phyloP scores from a whole-genome alignment of 2,113 vertebrate genomes.

The Ovis canadensis region DNA sequence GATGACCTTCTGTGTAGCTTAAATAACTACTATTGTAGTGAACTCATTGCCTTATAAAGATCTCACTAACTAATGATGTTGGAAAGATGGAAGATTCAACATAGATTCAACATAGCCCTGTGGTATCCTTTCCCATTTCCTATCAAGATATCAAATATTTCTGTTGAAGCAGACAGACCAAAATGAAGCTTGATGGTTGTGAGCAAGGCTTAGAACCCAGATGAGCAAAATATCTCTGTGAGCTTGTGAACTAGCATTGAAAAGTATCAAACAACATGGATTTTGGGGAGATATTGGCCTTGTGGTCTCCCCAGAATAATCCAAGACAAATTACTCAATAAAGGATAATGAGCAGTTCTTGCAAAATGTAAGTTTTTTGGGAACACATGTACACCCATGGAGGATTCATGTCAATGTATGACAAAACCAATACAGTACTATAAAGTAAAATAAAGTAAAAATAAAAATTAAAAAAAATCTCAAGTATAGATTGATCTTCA shows the following conservation, averaged over 20 bases:
- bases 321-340: background rate
- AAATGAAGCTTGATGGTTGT: background rate
- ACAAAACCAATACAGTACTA: no score
- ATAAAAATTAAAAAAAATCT: background rate
- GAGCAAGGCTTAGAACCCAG: background rate
- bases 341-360: background rate
- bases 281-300: background rate
- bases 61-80: background rate
- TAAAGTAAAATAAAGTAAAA: no score
- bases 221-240: background rate
- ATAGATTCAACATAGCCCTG: background rate
- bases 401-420: no score
- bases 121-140: background rate
- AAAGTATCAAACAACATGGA: background rate
- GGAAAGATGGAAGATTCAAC: background rate
- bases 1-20: background rate
- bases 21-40: background rate
- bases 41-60: background rate
- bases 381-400: no score
- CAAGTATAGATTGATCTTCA: background rate
- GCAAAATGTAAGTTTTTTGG: background rate
- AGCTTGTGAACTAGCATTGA: background rate
- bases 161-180: background rate
- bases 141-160: background rate
- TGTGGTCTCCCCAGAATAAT: background rate